These are phyloP conservation scores for Gerris buenoi DNA, from an alignment of 1,140 invertebrate genomes.

Conservation along the genomic window DNA sequence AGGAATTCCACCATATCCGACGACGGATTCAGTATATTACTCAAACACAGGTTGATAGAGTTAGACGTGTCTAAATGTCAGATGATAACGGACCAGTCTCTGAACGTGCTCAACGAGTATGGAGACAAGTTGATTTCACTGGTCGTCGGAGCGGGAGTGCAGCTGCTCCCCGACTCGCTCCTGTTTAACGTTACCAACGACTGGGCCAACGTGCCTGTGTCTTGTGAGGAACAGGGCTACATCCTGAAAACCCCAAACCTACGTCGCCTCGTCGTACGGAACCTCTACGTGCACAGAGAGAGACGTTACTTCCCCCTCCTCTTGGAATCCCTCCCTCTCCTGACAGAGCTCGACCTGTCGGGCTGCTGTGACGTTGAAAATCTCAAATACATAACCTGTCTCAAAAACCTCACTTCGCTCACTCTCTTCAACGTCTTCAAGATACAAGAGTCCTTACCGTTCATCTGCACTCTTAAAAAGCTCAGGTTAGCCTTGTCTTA, in stretches of 20 bases:
- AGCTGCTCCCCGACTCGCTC: conserved; percentile 17
- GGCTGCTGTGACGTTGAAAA: conserved; percentile 44
- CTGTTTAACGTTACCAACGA: conserved; percentile 4
- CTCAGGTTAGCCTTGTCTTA: conserved; percentile 34
- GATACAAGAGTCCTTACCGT: conserved; percentile 14
- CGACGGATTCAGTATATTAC: conserved; percentile 45
- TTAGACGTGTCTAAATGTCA: conserved; percentile 57
- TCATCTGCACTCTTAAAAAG: conserved; percentile 24
- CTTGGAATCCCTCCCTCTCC: conserved; percentile 38
- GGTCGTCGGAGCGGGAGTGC: conserved; percentile 26
- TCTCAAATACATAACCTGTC: conserved; percentile 38
- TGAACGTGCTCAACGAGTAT: conserved; percentile 40
- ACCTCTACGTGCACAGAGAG: conserved; percentile 31
- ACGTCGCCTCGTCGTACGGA: conserved; percentile 41
- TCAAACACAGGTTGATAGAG: conserved; percentile 51
- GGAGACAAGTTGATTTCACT: conserved; percentile 28
- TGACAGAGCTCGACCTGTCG: conserved; percentile 66
- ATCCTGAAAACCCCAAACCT: conserved; percentile 50
- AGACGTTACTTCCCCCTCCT: conserved; percentile 39
- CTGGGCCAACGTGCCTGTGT: conserved; percentile 7
- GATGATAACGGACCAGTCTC: conserved; percentile 40
- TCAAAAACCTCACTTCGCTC: conserved; percentile 39
- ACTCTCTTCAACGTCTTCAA: conserved; percentile 16
- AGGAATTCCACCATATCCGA: conserved; percentile 53
- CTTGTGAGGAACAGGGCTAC: conserved; percentile 30